Evolutionary conservation across 2,888 invertebrate genomes (phyloP).

Genomic region (Cataglyphis albicans): DNA sequence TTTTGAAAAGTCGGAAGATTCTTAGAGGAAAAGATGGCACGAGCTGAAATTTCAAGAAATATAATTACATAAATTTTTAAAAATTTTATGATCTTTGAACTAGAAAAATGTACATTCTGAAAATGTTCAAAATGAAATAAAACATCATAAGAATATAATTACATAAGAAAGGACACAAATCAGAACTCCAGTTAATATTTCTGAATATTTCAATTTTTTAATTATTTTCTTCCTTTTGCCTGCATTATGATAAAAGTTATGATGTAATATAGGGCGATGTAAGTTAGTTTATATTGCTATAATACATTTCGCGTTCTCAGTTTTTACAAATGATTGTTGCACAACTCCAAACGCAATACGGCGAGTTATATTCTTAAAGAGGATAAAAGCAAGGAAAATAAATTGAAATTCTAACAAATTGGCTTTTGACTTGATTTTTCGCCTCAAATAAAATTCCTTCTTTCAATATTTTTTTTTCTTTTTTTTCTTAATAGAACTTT

Average conservation of each 20-base stretch:
- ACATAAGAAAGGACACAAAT: neutral
- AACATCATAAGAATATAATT: neutral
- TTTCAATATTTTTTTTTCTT: neutral
- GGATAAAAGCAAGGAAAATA: neutral
- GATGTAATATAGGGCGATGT: neutral
- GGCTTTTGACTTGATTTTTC: neutral
- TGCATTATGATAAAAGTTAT: neutral
- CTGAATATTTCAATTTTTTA: neutral
- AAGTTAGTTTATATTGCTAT: neutral
- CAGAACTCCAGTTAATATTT: neutral
- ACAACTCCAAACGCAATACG: neutral
- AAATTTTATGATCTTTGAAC: neutral
- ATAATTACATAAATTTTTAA: neutral
- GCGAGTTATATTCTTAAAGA: neutral
- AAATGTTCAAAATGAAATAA: neutral
- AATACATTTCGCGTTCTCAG: neutral
- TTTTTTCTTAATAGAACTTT: neutral
- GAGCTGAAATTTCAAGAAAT: neutral
- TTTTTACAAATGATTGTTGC: neutral
- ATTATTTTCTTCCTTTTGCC: neutral
- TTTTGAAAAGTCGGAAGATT: neutral
- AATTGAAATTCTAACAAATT: neutral
- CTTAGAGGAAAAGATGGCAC: neutral
- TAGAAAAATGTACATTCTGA: neutral
- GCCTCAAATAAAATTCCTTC: neutral